Percentiles rank a stretch among this genome's conserved stretches.
phyloP scores from a whole-genome alignment of 2,113 vertebrate species.

The Lutjanus erythropterus region DNA sequence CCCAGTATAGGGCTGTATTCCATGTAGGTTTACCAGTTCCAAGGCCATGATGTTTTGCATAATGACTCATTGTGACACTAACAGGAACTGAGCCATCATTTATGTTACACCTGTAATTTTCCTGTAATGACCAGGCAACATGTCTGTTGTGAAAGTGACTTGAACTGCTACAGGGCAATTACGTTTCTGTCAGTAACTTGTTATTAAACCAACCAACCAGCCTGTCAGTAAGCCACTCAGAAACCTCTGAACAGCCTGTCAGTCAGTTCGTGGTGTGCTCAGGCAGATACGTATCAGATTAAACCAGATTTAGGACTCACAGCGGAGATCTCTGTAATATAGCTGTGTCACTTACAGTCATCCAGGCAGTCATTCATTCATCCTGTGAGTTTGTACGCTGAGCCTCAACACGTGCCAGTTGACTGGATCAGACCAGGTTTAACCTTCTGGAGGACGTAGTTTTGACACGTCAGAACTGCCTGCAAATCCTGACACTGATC shows the following conservation, averaged over 20 bases:
- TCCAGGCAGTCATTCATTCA: slow-evolving; percentile 19
- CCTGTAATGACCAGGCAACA: neutral
- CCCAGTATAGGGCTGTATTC: too few species aligned
- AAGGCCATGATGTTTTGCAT: neutral
- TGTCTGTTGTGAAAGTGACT: neutral
- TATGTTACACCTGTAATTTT: neutral
- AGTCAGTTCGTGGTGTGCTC: neutral
- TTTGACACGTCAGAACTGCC: neutral
- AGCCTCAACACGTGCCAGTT: slow-evolving; percentile 17
- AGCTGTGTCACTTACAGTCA: slow-evolving; percentile 23
- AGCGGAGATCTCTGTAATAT: slow-evolving; percentile 22
- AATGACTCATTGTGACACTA: neutral
- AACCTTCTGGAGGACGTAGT: neutral
- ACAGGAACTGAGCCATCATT: neutral
- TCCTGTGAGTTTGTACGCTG: slow-evolving; percentile 14
- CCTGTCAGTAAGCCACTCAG: neutral
- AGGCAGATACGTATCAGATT: slow-evolving; percentile 39
- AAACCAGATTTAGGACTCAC: slow-evolving; percentile 34
- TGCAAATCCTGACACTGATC: neutral
- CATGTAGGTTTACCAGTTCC: neutral
- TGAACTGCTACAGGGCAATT: neutral
- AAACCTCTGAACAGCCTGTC: neutral
- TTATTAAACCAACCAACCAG: neutral
- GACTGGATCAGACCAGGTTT: slow-evolving; percentile 27
- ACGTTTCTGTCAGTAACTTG: neutral